Evolutionary conservation across 1,140 invertebrate species (phyloP).

Genomic region (Spodoptera frugiperda): DNA sequence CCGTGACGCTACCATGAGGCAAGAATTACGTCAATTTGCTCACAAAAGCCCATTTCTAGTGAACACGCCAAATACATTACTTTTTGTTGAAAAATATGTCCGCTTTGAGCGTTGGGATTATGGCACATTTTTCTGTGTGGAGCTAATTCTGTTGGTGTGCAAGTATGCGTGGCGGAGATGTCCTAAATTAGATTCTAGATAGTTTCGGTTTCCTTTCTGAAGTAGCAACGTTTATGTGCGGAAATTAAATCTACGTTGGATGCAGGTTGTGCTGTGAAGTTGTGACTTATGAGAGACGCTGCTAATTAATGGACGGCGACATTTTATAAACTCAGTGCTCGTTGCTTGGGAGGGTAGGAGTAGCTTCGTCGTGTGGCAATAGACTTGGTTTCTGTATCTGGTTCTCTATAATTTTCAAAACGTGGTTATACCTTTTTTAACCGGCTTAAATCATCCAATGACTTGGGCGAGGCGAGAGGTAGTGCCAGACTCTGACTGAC

Average conservation of each 20-base stretch:
- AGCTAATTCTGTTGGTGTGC: constrained; percentile 29
- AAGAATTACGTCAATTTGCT: constrained; percentile 23
- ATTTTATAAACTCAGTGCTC: background rate
- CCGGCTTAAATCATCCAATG: too few species aligned
- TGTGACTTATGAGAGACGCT: constrained; percentile 23
- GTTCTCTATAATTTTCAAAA: too few species aligned
- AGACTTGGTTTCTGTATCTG: too few species aligned
- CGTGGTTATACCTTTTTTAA: too few species aligned
- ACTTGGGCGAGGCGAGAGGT: too few species aligned
- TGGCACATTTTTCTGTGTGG: constrained; percentile 11
- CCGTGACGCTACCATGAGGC: background rate
- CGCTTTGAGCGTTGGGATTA: constrained; percentile 6
- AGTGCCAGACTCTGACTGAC: too few species aligned
- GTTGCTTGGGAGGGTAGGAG: too few species aligned
- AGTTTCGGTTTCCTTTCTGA: constrained; percentile 47
- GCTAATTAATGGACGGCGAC: constrained; percentile 14
- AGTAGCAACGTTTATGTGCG: constrained; percentile 43
- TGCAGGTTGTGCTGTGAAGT: constrained; percentile 19
- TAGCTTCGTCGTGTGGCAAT: too few species aligned
- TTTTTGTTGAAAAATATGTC: constrained; percentile 5
- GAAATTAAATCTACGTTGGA: constrained; percentile 48
- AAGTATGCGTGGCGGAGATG: constrained; percentile 22
- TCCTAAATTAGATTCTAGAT: constrained; percentile 51
- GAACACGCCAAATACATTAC: constrained; percentile 15
- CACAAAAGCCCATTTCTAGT: constrained; percentile 16